Percentiles rank a stretch among this genome's conserved stretches.
Conservation (phyloP, 2,797 vertebrate species). For the Myiothlypis coronata region DNA sequence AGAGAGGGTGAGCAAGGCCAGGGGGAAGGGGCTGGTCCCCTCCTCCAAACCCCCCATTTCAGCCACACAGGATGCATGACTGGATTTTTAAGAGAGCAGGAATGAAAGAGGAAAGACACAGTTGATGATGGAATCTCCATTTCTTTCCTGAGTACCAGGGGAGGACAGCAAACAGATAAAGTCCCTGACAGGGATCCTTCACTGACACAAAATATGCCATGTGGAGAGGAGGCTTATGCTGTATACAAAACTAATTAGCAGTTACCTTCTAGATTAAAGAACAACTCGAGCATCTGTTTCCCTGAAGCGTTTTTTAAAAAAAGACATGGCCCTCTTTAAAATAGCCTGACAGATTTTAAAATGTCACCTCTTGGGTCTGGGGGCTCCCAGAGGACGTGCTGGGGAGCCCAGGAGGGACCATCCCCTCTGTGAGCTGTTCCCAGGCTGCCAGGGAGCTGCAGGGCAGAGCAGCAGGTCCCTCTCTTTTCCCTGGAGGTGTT, state of each 20-base stretch:
- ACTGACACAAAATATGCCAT: conserved; percentile 10
- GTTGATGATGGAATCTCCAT: background rate
- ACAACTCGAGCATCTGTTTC: conserved; percentile 41
- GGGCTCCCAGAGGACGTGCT: background rate
- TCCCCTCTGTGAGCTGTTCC: background rate
- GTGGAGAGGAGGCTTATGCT: conserved; percentile 13
- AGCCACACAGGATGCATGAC: background rate
- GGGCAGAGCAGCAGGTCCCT: background rate
- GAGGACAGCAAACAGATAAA: conserved; percentile 29
- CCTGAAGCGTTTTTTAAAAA: background rate
- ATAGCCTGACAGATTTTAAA: background rate
- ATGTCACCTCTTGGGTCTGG: background rate
- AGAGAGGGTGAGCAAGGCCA: background rate
- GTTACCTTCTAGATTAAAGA: conserved; percentile 45
- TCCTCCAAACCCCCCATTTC: background rate
- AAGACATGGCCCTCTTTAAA: background rate
- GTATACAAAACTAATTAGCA: conserved; percentile 38
- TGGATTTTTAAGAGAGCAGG: background rate
- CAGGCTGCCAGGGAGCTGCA: background rate
- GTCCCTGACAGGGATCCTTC: background rate
- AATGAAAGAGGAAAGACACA: background rate
- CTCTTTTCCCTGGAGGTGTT: background rate
- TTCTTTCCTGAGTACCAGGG: background rate
- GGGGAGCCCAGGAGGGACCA: background rate
- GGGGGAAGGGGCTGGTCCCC: background rate